Percentiles rank a stretch among this genome's conserved stretches.
Conservation (phyloP, 35 echinoderm and acorn worm species). For the Ophioderma brevispina region DNA sequence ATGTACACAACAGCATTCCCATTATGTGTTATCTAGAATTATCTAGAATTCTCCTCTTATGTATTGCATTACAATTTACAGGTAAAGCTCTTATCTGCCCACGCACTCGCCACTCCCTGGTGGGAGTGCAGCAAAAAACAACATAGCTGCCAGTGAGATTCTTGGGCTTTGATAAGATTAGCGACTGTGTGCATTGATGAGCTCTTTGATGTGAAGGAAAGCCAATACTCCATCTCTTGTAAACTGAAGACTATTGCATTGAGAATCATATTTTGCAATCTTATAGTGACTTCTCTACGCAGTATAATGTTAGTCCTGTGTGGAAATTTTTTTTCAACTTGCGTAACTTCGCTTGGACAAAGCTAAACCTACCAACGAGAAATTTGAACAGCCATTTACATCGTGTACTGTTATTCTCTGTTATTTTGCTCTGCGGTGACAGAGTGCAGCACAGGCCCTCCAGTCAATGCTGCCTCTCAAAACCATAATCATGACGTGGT, state of each 20-base stretch:
- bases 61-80: no score
- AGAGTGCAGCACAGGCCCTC: not conserved
- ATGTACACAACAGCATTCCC: no score
- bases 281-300: no score
- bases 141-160: not conserved
- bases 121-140: not conserved
- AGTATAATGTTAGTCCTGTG: no score
- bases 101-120: no score
- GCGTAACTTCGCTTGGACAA: not conserved
- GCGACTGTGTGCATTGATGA: not conserved
- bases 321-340: not conserved
- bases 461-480: not conserved
- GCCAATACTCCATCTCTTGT: not conserved
- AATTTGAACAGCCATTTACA: not conserved
- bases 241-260: not conserved
- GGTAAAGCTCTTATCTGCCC: no score
- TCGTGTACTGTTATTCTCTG: not conserved
- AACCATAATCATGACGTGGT: constrained; percentile 33
- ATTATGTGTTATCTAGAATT: no score
- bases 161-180: not conserved
- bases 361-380: not conserved
- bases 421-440: not conserved
- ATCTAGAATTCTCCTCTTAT: no score
- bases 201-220: not conserved
- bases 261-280: no score